Percentiles rank a stretch among this genome's conserved stretches.
phyloP scores from a whole-genome alignment of 2,113 vertebrate genomes.

The Nothoprocta perdicaria region DNA sequence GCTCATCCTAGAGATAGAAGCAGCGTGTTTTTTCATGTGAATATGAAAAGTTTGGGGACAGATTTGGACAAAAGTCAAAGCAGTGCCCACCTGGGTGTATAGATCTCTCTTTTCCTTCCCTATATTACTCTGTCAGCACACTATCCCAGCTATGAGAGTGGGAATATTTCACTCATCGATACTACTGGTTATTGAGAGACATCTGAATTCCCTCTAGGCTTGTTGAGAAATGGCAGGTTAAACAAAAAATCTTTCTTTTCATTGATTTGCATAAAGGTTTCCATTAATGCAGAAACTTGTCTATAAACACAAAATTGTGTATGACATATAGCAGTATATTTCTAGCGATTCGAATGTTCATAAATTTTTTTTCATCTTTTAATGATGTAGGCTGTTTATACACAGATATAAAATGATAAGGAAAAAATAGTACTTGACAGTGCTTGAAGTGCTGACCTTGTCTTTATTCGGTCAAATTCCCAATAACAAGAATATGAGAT shows the following conservation, averaged over 20 bases:
- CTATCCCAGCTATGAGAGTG: no score
- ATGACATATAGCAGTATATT: neutral
- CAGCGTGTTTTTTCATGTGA: neutral
- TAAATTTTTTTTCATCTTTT: neutral
- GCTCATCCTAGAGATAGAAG: neutral
- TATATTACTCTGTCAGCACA: neutral
- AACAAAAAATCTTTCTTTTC: neutral
- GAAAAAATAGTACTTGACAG: neutral
- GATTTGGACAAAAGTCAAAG: neutral
- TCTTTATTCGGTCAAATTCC: conserved; percentile 6
- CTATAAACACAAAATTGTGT: neutral
- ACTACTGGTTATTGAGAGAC: neutral
- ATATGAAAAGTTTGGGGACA: neutral
- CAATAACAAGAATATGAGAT: conserved; percentile 6
- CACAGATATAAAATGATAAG: neutral
- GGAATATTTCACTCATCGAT: neutral
- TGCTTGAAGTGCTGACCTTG: neutral
- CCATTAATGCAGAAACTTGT: neutral
- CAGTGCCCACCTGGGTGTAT: neutral
- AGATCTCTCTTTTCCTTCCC: neutral
- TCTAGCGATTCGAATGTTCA: neutral
- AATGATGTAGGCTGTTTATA: neutral
- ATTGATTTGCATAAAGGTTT: neutral
- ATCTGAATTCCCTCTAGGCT: neutral
- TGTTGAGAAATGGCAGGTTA: neutral